Evolutionary conservation across 2,888 invertebrate species (phyloP).

Genomic region (Frankliniella fusca): DNA sequence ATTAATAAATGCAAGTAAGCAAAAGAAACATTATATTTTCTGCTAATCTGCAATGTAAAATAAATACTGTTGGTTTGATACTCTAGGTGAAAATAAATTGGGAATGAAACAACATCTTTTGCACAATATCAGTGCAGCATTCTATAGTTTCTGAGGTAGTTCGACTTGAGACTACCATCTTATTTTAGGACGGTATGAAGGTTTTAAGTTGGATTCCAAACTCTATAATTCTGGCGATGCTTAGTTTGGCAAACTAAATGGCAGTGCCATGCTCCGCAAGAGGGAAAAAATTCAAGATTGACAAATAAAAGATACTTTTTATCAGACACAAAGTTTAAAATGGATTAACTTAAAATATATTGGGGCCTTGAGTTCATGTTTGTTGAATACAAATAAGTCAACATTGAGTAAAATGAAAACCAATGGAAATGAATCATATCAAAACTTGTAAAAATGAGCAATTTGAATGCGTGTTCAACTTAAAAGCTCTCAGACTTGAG

Average conservation of each 20-base stretch:
- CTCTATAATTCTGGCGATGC: no score
- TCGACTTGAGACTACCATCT: not conserved
- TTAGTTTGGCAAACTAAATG: not conserved
- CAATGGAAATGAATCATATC: not conserved
- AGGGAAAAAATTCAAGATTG: not conserved
- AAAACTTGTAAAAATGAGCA: slow-evolving; percentile 20
- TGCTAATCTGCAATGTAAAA: not conserved
- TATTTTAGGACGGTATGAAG: no score
- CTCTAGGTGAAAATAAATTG: not conserved
- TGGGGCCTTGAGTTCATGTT: not conserved
- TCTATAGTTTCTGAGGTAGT: not conserved
- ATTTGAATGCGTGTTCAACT: slow-evolving; percentile 33
- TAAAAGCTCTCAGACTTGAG: slow-evolving; percentile 54
- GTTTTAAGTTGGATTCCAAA: no score
- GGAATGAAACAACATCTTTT: not conserved
- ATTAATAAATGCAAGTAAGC: slow-evolving; percentile 10
- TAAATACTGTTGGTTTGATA: slow-evolving; percentile 19
- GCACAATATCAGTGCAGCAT: not conserved
- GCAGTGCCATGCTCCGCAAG: not conserved
- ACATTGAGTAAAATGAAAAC: slow-evolving; percentile 17
- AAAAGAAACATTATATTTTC: slow-evolving; percentile 11
- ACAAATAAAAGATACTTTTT: not conserved
- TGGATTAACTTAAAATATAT: not conserved
- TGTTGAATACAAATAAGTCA: not conserved
- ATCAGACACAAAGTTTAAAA: not conserved